These are phyloP conservation scores for Micrastur ruficollis DNA, from an alignment of 2,797 vertebrate genomes.

Conservation along the genomic window DNA sequence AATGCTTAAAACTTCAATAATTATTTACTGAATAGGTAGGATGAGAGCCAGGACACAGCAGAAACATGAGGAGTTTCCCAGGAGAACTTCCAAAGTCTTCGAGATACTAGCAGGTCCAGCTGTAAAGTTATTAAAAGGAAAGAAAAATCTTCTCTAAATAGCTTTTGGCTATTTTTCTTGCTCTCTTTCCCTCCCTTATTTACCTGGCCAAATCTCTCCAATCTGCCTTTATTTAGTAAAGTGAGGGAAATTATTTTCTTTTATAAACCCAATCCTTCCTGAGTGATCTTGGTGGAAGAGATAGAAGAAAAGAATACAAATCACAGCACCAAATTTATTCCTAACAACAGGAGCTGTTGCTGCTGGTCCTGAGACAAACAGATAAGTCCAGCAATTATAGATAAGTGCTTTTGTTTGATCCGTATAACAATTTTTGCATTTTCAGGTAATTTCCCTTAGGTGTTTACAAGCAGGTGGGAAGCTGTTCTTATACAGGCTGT, in stretches of 20 bases:
- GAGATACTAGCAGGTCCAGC: background rate
- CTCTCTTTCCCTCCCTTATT: background rate
- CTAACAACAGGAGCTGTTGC: background rate
- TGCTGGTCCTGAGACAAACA: constrained; percentile 24
- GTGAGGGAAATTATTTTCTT: background rate
- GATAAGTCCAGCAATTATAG: constrained; percentile 64
- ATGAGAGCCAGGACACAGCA: background rate
- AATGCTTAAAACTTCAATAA: constrained; percentile 1
- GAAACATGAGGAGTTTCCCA: background rate
- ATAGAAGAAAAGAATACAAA: background rate
- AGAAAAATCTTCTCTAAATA: background rate
- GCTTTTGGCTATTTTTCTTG: background rate
- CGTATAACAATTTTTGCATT: constrained; percentile 41
- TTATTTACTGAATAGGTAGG: constrained; percentile 30
- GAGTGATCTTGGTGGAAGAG: background rate
- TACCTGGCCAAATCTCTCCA: constrained; percentile 10
- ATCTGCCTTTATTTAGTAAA: constrained; percentile 11
- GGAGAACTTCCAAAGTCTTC: background rate
- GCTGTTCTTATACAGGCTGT: background rate
- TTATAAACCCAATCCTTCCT: background rate
- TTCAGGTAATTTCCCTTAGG: constrained; percentile 55
- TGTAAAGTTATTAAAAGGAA: constrained; percentile 2
- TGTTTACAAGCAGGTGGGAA: background rate
- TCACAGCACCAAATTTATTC: background rate
- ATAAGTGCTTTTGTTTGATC: constrained; percentile 64